Evolutionary conservation across 2,888 invertebrate genomes (phyloP).

Genomic region (Pollenia labialis): DNA sequence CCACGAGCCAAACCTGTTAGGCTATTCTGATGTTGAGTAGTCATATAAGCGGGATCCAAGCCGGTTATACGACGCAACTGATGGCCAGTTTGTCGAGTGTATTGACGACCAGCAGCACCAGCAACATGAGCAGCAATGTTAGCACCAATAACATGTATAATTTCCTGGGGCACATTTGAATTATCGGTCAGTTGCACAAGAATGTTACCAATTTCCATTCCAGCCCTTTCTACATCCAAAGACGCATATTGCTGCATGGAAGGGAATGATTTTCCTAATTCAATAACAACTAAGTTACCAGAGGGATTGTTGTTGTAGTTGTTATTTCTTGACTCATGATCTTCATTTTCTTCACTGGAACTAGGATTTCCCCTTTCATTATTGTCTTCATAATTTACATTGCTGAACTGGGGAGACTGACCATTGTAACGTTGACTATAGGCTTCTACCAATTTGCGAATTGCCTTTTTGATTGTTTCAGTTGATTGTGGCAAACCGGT

Average conservation of each 20-base stretch:
- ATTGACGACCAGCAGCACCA: constrained; percentile 81
- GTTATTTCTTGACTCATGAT: neutral
- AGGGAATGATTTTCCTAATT: constrained; percentile 78
- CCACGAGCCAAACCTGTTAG: constrained; percentile 80
- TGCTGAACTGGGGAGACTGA: neutral
- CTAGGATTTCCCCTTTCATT: constrained; percentile 10
- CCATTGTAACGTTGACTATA: constrained; percentile 80
- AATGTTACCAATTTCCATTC: constrained; percentile 78
- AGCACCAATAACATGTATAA: constrained; percentile 81
- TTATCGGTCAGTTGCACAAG: constrained; percentile 77
- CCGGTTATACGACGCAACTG: constrained; percentile 82
- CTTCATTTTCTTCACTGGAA: constrained; percentile 64
- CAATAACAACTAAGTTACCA: constrained; percentile 80
- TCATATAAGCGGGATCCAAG: constrained; percentile 80
- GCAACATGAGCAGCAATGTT: constrained; percentile 81
- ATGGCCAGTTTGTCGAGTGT: constrained; percentile 78
- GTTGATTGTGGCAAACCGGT: constrained; percentile 78
- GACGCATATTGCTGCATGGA: constrained; percentile 77
- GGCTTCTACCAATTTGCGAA: constrained; percentile 78
- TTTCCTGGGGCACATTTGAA: constrained; percentile 77
- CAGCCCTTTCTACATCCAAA: constrained; percentile 78
- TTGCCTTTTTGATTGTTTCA: constrained; percentile 76
- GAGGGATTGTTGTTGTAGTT: constrained; percentile 21
- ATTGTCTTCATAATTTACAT: constrained; percentile 32
- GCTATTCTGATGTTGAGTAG: constrained; percentile 76